Evolutionary conservation across 2,888 invertebrate genomes (phyloP).

Genomic region (Cerceris rybyensis): DNA sequence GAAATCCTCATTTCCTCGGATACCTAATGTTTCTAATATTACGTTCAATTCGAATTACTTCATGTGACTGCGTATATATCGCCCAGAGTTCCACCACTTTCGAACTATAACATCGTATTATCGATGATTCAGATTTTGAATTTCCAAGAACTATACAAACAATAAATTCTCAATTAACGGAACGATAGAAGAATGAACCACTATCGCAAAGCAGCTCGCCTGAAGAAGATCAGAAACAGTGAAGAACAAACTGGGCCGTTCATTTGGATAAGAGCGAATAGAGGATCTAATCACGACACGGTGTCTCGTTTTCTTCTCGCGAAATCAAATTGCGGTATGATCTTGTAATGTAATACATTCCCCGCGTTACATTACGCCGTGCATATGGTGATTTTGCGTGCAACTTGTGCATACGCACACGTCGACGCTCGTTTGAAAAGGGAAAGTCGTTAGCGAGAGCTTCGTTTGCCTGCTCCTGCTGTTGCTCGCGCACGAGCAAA

Average conservation of each 20-base stretch:
- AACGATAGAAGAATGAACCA: no score
- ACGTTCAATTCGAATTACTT: no score
- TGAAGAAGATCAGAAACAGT: neutral
- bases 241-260: neutral
- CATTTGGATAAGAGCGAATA: neutral
- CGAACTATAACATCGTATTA: no score
- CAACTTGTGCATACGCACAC: constrained; percentile 18
- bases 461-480: constrained; percentile 27
- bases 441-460: constrained; percentile 58
- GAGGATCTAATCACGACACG: neutral
- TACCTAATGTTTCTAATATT: no score
- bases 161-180: no score
- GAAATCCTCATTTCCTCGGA: no score
- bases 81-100: no score
- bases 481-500: constrained; percentile 3
- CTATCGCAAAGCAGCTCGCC: no score
- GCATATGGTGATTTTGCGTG: constrained; percentile 36
- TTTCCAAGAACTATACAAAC: no score
- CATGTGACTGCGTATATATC: no score
- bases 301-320: constrained; percentile 14
- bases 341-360: constrained; percentile 47
- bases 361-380: constrained; percentile 36
- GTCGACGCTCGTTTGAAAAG: constrained; percentile 55
- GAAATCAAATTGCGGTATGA: constrained; percentile 39
- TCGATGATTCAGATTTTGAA: no score